These are phyloP conservation scores for Eilema griseolum DNA, from an alignment of 2,888 invertebrate genomes.

Conservation along the genomic window DNA sequence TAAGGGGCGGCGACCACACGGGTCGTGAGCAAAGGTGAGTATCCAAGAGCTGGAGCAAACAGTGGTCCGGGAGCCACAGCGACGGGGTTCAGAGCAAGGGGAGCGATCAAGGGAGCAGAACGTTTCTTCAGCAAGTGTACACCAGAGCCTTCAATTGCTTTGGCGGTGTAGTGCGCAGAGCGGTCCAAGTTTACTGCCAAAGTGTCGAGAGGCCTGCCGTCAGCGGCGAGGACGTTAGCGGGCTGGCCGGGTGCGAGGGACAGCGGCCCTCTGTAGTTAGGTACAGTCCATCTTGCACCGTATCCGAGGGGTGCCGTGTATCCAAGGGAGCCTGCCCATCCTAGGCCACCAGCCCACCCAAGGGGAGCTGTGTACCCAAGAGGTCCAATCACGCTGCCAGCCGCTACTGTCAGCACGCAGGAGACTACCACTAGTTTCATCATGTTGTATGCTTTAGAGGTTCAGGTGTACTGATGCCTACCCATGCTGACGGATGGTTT, in stretches of 20 bases:
- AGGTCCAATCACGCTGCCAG: slow-evolving; percentile 65
- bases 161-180: slow-evolving; percentile 76
- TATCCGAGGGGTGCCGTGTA: slow-evolving; percentile 41
- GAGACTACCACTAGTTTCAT: slow-evolving; percentile 88
- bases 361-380: slow-evolving; percentile 22
- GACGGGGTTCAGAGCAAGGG: slow-evolving; percentile 38
- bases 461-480: slow-evolving; percentile 71
- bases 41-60: neutral
- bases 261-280: slow-evolving; percentile 75
- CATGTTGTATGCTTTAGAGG: slow-evolving; percentile 79
- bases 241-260: slow-evolving; percentile 81
- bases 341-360: slow-evolving; percentile 12
- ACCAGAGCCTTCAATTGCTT: slow-evolving; percentile 63
- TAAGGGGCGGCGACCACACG: neutral
- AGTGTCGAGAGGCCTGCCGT: slow-evolving; percentile 80
- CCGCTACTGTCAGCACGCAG: slow-evolving; percentile 87
- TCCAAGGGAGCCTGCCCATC: slow-evolving; percentile 12
- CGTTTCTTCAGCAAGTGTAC: slow-evolving; percentile 75
- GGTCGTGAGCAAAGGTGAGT: neutral
- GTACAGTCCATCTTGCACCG: slow-evolving; percentile 33
- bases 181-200: slow-evolving; percentile 81
- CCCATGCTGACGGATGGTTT: slow-evolving; percentile 56
- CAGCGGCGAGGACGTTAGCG: slow-evolving; percentile 75
- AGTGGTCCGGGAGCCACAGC: slow-evolving; percentile 51
- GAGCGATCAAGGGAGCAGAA: slow-evolving; percentile 57